Conservation (phyloP, 2,797 vertebrate genomes). For the Epinephelus malabaricus region DNA sequence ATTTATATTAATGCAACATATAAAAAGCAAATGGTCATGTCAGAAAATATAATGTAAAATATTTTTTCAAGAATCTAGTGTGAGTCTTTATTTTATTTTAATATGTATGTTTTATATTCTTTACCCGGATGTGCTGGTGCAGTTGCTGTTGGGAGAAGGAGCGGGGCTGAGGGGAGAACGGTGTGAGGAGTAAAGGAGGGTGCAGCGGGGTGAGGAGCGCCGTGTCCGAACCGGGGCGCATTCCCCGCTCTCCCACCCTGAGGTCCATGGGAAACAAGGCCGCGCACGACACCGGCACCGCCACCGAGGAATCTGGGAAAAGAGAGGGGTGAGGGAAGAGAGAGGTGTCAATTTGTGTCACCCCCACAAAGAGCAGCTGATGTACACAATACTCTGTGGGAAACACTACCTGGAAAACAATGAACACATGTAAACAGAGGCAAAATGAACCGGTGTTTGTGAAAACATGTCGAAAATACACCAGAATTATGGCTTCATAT, state of each 20-base stretch:
- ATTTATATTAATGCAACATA: constrained; percentile 13
- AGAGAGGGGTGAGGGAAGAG: neutral
- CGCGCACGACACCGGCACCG: constrained; percentile 49
- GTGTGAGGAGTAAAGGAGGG: constrained; percentile 89
- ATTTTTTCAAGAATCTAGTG: neutral
- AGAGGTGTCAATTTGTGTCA: constrained; percentile 32
- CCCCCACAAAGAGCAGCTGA: constrained; percentile 19
- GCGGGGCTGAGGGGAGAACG: constrained; percentile 79
- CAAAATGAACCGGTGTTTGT: constrained; percentile 29
- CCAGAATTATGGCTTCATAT: constrained; percentile 2
- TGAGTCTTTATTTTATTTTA: neutral
- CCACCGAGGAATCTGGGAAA: constrained; percentile 71
- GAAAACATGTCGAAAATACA: constrained; percentile 3
- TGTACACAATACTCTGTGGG: constrained; percentile 30
- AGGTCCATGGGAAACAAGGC: constrained; percentile 94
- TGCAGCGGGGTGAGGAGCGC: constrained; percentile 91
- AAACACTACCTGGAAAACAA: constrained; percentile 27
- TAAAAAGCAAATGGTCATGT: neutral
- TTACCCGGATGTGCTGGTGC: constrained; percentile 86
- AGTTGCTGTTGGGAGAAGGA: constrained; percentile 86
- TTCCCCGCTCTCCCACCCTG: constrained; percentile 91
- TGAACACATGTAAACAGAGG: constrained; percentile 18
- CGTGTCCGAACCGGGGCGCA: constrained; percentile 91
- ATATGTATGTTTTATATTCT: neutral
- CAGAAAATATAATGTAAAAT: neutral